A percentile compares a stretch with the other conserved stretches of the same genome.
These are phyloP conservation scores for Dendrocincla tyrannina DNA, from an alignment of 2,797 vertebrate genomes.

Conservation along the genomic window DNA sequence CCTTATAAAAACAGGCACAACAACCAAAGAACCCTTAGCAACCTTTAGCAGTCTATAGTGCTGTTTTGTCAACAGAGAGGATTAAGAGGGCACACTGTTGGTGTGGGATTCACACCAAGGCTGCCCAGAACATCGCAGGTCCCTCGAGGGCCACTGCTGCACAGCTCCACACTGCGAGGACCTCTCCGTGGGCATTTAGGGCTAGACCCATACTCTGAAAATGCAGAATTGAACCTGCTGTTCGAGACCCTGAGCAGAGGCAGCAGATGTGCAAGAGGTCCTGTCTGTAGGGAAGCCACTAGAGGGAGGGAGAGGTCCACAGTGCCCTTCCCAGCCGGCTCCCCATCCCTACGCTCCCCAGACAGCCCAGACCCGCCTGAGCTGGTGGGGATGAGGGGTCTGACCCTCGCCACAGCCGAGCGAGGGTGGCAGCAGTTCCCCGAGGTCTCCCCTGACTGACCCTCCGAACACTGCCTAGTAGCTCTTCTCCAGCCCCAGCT, in stretches of 20 bases:
- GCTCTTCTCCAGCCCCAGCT: not conserved
- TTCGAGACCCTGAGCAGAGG: not conserved
- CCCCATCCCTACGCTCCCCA: too few species aligned
- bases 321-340: not conserved
- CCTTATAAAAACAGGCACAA: not conserved
- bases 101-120: not conserved
- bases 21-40: not conserved
- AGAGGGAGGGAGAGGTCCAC: conserved; percentile 63
- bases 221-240: not conserved
- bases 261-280: not conserved
- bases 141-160: not conserved
- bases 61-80: not conserved
- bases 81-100: not conserved
- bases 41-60: not conserved
- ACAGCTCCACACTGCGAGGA: not conserved
- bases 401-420: not conserved
- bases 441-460: not conserved
- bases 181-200: not conserved
- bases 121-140: not conserved
- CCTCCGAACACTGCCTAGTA: not conserved
- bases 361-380: not conserved
- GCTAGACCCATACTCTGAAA: not conserved
- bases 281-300: conserved; percentile 27
- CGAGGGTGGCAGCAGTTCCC: not conserved
- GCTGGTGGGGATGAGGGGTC: not conserved